Base-by-base conservation (phyloP, 2,888 invertebrate genomes). In the Eupelmus urozonus region DNA sequence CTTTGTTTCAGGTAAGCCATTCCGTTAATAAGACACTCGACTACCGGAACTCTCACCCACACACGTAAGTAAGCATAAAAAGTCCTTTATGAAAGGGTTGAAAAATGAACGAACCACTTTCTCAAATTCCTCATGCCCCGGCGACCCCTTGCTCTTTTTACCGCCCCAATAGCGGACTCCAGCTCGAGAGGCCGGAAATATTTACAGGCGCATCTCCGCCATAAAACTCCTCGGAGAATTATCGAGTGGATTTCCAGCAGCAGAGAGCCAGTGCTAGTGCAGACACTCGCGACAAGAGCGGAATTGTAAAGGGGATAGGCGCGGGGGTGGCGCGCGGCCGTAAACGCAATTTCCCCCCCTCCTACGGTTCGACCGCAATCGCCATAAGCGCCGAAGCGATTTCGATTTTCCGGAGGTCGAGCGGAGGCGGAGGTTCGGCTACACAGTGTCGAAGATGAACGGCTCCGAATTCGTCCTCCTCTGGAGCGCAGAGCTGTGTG, bases 291-390 rank as follows among this genome's bases (percentile, higher is more conserved):
- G 70, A 71, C 76, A 76, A 76, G 70, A 49, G 65, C 67, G 59
- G 70, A 76, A 76, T 76, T 57, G 70, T 76, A 65, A 76, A 66
- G 59, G 73, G 76, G 65, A 63, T 70, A 16, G 40, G 9, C 0
- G 45, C 2, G 34, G 11, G 2, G 4, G 45, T 4, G 23, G 18
- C 9, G 5, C 20, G 16, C 3, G 45, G 20, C 23, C 49, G 74
- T 65, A 73, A 73, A 66, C 66, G 75, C 76, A 76, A 76, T 76
- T 76, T 76, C 76, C 76, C 76, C n/a, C n/a, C n/a, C n/a, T n/a
- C n/a, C n/a, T n/a, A n/a, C n/a, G 49, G 5, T 76, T 71, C 63
- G 76, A 59, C 70, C 70, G 71, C 76, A 76, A 76, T 76, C 76
- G 76, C 76, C 76, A 76, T 76, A 76, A 76, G 76, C 76, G 76